phyloP scores from a whole-genome alignment of 2,797 vertebrate genomes.

The Microhierax caerulescens region DNA sequence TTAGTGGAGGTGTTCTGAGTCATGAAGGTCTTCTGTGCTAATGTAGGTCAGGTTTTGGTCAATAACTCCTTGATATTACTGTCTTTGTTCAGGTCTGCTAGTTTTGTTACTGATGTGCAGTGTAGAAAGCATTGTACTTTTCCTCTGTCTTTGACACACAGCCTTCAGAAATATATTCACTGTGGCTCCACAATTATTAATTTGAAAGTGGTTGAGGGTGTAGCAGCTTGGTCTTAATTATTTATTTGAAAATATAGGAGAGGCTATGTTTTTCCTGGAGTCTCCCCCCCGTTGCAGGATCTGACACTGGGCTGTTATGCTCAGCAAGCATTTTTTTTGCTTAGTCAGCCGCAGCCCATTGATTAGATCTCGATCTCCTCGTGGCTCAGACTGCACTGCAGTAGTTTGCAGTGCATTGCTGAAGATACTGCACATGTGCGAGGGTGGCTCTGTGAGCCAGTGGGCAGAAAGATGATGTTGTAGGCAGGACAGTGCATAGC shows the following conservation, averaged over 20 bases:
- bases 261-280: background rate
- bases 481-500: background rate
- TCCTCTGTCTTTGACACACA: background rate
- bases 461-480: background rate
- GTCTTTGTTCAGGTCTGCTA: background rate
- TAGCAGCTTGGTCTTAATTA: background rate
- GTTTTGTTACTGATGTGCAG: background rate
- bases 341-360: conserved; percentile 64
- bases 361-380: conserved; percentile 40
- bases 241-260: background rate
- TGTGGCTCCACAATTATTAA: background rate
- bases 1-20: background rate
- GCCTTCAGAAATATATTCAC: background rate
- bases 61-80: background rate
- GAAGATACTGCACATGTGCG: background rate
- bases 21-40: background rate
- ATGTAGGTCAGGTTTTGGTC: background rate
- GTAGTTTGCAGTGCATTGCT: conserved; percentile 49
- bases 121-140: background rate
- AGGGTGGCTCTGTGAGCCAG: background rate
- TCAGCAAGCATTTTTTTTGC: conserved; percentile 41
- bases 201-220: background rate
- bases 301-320: background rate
- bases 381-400: conserved; percentile 68
- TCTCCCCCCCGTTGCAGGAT: background rate